Evolutionary conservation across 2,797 vertebrate genomes (phyloP).

Genomic region (Morus bassanus): DNA sequence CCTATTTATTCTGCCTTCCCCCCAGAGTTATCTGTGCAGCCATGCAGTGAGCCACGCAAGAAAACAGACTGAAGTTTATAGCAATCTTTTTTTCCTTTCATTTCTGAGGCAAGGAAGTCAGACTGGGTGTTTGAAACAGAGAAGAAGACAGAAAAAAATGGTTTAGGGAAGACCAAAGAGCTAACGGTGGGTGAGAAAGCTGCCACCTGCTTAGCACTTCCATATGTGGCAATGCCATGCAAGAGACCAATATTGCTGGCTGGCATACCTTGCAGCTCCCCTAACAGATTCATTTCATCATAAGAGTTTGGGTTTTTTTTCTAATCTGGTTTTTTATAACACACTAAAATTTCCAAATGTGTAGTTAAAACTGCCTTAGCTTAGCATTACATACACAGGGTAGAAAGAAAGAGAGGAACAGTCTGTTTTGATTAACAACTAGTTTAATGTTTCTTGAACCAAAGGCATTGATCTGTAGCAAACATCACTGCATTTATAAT

Average conservation of each 20-base stretch:
- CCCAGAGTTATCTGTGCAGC: neutral
- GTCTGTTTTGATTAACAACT: conserved; percentile 13
- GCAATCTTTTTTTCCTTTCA: neutral
- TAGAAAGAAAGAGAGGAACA: neutral
- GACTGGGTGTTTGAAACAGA: neutral
- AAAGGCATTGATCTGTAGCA: neutral
- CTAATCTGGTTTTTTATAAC: neutral
- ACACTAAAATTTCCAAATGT: neutral
- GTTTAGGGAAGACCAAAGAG: neutral
- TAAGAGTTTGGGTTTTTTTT: neutral
- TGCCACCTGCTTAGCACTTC: neutral
- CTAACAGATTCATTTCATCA: neutral
- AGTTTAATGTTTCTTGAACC: neutral
- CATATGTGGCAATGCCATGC: fast-evolving
- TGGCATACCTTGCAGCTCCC: neutral
- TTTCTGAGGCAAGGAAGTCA: neutral
- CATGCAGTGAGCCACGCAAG: neutral
- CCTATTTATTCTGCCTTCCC: neutral
- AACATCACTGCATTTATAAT: conserved; percentile 27
- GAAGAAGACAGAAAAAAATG: neutral
- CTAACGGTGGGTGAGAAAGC: neutral
- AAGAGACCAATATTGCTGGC: neutral
- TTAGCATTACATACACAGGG: neutral
- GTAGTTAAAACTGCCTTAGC: neutral
- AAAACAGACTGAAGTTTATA: neutral